Base-by-base conservation (phyloP, 53 echinoderm and acorn worm genomes). In the Apostichopus leukothele region DNA sequence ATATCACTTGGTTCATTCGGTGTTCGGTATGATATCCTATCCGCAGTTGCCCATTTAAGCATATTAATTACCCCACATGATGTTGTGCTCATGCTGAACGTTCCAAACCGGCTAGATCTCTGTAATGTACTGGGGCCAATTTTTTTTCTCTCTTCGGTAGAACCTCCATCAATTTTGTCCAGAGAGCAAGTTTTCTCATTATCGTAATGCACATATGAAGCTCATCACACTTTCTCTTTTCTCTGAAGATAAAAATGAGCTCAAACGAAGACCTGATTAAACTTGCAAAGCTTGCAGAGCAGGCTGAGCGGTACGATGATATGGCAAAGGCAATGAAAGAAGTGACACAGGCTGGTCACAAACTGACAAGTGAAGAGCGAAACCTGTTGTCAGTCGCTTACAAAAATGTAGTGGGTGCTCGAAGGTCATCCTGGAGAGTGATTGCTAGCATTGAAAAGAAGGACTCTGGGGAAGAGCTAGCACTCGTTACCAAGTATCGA, bases 221-320 rank as follows among this genome's bases (percentile, higher is more conserved):
- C 71, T 71, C 71, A 71, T 71, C 71, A 71, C 77, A 76, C 77
- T 87, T 87, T 87, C 88, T 87, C 88, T 87, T 87, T 87, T 87
- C 88, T 87, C 75, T 87, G 74, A 75, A 87, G 75, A 75, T n/a
- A 16, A 75, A 20, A 19, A 87, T 87, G 88, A 19, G 5, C n/a
- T 54, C 74, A 25, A 75, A 75, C 74, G 88, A 87, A 53, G 75
- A 87, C 5, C 88, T 87, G 52, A 87, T 87, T 75, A 90, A 96
- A 67, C 89, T 78, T 83, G 99, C 96, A 52, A 99, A 96, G 89
- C 91, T 99, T 39, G 94, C 99, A n/a, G 99, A 99, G 86, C 99
- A 99, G 86, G 99, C 99, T 60, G 99, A 99, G 93, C 95, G 99
- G 83, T 99, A 99, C 90, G 99, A 98, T 93, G 99, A 99, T 68